A percentile compares a stretch with the other conserved stretches of the same genome.
Evolutionary conservation across 2,113 vertebrate species (phyloP).

Genomic region (Microtus oregoni): DNA sequence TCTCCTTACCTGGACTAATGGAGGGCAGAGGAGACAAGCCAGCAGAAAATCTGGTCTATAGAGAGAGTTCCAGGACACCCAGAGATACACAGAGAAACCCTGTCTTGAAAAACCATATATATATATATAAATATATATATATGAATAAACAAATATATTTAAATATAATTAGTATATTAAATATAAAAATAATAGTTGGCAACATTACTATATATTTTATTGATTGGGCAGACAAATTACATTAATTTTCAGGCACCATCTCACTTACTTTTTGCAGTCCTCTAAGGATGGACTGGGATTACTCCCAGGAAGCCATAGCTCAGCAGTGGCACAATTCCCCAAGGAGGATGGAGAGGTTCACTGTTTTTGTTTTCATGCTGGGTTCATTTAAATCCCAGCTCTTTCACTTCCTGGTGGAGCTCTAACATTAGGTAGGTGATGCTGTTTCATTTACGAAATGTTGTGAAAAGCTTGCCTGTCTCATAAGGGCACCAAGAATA

Average conservation of each 20-base stretch:
- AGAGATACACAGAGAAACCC: neutral
- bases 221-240: neutral
- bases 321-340: neutral
- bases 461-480: neutral
- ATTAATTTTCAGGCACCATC: neutral
- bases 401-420: neutral
- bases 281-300: neutral
- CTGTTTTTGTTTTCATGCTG: neutral
- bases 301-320: neutral
- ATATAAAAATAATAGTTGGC: neutral
- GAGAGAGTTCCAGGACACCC: neutral
- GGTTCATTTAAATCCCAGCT: slow-evolving; percentile 9
- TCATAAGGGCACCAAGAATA: neutral
- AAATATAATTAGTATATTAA: neutral
- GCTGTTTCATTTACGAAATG: neutral
- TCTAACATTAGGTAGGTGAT: neutral
- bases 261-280: neutral
- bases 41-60: neutral
- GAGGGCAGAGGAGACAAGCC: neutral
- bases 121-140: no score
- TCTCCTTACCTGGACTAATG: neutral
- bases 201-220: neutral
- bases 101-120: neutral
- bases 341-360: neutral
- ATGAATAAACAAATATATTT: neutral